These are phyloP conservation scores for Chiroxiphia lanceolata DNA, from an alignment of 2,797 vertebrate species.

Conservation along the genomic window DNA sequence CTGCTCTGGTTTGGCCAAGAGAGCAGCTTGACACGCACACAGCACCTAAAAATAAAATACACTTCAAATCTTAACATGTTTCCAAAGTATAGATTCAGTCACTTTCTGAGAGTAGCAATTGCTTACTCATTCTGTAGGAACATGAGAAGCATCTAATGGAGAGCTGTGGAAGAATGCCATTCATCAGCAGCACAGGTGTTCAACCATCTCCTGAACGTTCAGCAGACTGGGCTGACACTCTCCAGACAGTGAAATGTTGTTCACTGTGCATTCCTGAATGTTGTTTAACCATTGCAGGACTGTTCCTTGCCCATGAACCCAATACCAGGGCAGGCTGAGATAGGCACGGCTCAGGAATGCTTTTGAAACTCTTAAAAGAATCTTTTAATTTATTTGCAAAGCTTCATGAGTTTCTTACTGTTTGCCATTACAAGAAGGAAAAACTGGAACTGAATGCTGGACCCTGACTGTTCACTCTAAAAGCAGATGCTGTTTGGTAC, in stretches of 20 bases:
- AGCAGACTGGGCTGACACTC: not conserved
- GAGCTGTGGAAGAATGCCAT: not conserved
- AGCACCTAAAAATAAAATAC: constrained; percentile 24
- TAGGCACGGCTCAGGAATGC: not conserved
- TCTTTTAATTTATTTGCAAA: not conserved
- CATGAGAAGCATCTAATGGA: not conserved
- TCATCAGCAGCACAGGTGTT: constrained; percentile 42
- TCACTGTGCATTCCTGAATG: accelerated
- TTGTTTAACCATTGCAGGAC: not conserved
- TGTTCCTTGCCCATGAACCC: not conserved
- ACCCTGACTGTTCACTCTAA: not conserved
- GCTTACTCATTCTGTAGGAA: constrained; percentile 24
- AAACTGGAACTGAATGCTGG: not conserved
- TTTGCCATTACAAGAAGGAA: not conserved
- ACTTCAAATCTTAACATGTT: not conserved
- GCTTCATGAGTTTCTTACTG: not conserved
- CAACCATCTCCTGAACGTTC: not conserved
- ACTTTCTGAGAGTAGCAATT: not conserved
- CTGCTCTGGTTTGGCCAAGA: constrained; percentile 9
- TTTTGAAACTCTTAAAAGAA: not conserved
- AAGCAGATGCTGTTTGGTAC: constrained; percentile 44
- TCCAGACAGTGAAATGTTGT: not conserved
- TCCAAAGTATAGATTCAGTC: constrained; percentile 1
- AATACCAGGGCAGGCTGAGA: not conserved
- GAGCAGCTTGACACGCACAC: not conserved